These are phyloP conservation scores for Corynorhinus townsendii DNA, from an alignment of 2,113 vertebrate genomes.

Conservation along the genomic window DNA sequence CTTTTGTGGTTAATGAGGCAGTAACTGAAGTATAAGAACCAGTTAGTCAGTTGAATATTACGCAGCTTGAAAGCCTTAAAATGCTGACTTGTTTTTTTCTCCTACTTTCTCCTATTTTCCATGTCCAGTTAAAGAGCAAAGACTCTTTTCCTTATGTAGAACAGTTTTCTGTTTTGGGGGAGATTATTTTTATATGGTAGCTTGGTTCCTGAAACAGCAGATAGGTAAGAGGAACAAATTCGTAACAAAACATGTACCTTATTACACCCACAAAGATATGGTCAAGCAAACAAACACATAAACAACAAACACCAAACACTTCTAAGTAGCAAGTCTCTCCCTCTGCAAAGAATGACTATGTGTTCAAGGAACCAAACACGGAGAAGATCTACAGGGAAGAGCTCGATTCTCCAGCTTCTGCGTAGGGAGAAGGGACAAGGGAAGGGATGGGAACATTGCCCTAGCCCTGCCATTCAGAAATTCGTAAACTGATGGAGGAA, in stretches of 20 bases:
- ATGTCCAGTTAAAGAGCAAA: background rate
- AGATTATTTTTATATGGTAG: background rate
- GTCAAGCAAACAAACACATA: background rate
- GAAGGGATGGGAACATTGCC: background rate
- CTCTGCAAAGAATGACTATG: background rate
- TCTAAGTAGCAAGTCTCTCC: background rate
- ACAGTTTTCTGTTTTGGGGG: background rate
- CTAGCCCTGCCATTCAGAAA: background rate
- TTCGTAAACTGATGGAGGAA: background rate
- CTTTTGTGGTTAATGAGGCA: constrained; percentile 39
- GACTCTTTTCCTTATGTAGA: background rate
- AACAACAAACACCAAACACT: background rate
- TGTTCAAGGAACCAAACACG: background rate
- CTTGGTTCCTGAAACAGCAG: background rate
- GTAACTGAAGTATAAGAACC: background rate
- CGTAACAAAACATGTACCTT: background rate
- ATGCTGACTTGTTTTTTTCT: background rate
- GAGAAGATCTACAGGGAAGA: background rate
- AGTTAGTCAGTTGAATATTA: constrained; percentile 9
- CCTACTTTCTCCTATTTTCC: background rate
- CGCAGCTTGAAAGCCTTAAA: background rate
- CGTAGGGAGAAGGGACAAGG: background rate
- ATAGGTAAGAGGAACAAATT: background rate
- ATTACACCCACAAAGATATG: background rate
- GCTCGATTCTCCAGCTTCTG: background rate